Base-by-base conservation (phyloP, 2,113 vertebrate species). In the Opisthocomus hoazin region DNA sequence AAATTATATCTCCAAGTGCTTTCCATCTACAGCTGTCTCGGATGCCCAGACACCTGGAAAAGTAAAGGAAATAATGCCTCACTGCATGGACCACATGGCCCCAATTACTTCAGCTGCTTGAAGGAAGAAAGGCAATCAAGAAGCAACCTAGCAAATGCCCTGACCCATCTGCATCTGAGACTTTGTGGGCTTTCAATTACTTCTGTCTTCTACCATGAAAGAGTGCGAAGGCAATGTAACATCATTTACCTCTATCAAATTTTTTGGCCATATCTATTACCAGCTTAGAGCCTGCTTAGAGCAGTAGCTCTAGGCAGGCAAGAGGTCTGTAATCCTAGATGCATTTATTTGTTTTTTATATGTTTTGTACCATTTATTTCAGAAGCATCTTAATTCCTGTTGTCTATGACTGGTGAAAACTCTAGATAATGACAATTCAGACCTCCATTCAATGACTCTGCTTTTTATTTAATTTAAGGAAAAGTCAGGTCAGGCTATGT, bases 1-100 rank as follows among this genome's bases (percentile, higher is more conserved):
- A 5, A 0, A n/a, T 13, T 3, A 4, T 2, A 1, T 30, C 32
- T 60, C 39, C 21, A 17, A 63, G 17, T 12, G 12, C 22, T 60
- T 60, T 45, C 24, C 20, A 68, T n/a, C 43, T 81, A 20, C 20
- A 45, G 24, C 50, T 85, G 14, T 41, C 15, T 16, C 30, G 41
- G 6, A 22, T 56, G 15, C 36, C 69, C 30, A 39, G 23, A 56
- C 50, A 61, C 32, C 36, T 82, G 32, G 9, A 41, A 74, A 85
- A 60, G 4, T 21, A 60, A 81, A 65, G 53, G 23, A 3, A 73
- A 51, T 69, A 73, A 80, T 8, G 2, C 20, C 82, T 43, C 54
- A 39, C 60, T 60, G 17, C 15, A 63, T 39, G 34, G 29, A 45
- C 41, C 45, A 46, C 5, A 22, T 56, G 45, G 22, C 36, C 32